Conservation (phyloP, 1,140 invertebrate genomes). For the Physella acuta region DNA sequence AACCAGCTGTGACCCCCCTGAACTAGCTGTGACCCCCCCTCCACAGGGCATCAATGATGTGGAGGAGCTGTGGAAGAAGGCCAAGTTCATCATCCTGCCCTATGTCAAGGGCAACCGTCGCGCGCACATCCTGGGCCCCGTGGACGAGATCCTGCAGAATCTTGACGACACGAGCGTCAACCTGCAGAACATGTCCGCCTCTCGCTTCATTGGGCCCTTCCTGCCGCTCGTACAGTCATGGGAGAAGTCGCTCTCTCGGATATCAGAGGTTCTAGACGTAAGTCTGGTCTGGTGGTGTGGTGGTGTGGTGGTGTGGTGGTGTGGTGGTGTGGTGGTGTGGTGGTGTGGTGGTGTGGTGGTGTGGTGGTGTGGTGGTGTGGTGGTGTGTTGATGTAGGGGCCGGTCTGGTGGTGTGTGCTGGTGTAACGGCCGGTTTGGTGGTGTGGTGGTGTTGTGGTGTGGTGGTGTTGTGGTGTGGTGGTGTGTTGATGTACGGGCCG, state of each 20-base stretch:
- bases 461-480: too few relatives aligned
- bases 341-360: too few relatives aligned
- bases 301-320: too few relatives aligned
- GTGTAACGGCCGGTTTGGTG: too few relatives aligned
- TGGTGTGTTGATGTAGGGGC: too few relatives aligned
- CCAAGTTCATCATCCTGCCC: slow-evolving; percentile 69
- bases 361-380: too few relatives aligned
- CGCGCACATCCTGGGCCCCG: slow-evolving; percentile 73
- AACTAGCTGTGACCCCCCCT: too few relatives aligned
- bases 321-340: too few relatives aligned
- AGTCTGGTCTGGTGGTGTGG: slow-evolving; percentile 14
- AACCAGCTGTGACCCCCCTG: too few relatives aligned
- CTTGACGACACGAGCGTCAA: slow-evolving; percentile 84
- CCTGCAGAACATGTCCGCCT: slow-evolving; percentile 82
- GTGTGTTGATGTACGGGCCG: too few relatives aligned
- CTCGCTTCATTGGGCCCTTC: slow-evolving; percentile 84
- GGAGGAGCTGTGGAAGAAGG: slow-evolving; percentile 66
- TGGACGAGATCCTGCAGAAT: slow-evolving; percentile 75
- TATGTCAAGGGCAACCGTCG: slow-evolving; percentile 62
- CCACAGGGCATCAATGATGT: slow-evolving; percentile 72
- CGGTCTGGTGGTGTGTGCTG: too few relatives aligned
- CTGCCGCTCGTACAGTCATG: slow-evolving; percentile 74
- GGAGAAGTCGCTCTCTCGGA: slow-evolving; percentile 75
- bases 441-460: too few relatives aligned
- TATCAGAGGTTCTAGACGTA: slow-evolving; percentile 77